Evolutionary conservation across 2,797 vertebrate species (phyloP).

Genomic region (Enteromius trimaculatus): DNA sequence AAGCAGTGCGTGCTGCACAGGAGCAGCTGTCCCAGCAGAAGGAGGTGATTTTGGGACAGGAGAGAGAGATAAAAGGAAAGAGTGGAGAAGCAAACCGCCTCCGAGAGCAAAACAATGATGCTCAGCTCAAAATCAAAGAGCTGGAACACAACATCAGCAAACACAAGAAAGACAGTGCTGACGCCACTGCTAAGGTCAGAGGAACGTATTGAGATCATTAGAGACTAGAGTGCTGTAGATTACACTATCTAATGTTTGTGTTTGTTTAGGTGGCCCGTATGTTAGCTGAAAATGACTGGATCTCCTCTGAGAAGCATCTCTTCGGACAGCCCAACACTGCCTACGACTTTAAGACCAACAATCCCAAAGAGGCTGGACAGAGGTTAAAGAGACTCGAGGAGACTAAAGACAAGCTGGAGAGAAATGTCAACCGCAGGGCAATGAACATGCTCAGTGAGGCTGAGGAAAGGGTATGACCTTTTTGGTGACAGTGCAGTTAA

Average conservation of each 20-base stretch:
- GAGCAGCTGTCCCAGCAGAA: constrained; percentile 87
- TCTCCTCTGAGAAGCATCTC: constrained; percentile 84
- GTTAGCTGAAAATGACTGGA: constrained; percentile 92
- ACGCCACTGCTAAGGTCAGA: constrained; percentile 80
- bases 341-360: constrained; percentile 91
- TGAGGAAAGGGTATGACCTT: constrained; percentile 86
- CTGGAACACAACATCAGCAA: constrained; percentile 88
- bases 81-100: constrained; percentile 77
- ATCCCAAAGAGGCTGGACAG: constrained; percentile 84
- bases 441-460: constrained; percentile 90
- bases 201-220: background rate
- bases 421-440: constrained; percentile 87
- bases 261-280: constrained; percentile 83
- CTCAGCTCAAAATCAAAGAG: constrained; percentile 89
- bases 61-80: constrained; percentile 87
- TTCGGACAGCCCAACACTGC: constrained; percentile 90
- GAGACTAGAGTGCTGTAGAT: background rate
- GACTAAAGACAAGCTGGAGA: constrained; percentile 83
- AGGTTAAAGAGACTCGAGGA: constrained; percentile 88
- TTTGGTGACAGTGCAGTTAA: background rate
- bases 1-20: constrained; percentile 84
- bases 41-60: constrained; percentile 82
- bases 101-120: constrained; percentile 84
- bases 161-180: constrained; percentile 83
- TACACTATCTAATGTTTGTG: background rate